Evolutionary conservation across 2,888 invertebrate genomes (phyloP), one percentile per base, ranked within the genome.

Genomic region (Vanessa cardui): DNA sequence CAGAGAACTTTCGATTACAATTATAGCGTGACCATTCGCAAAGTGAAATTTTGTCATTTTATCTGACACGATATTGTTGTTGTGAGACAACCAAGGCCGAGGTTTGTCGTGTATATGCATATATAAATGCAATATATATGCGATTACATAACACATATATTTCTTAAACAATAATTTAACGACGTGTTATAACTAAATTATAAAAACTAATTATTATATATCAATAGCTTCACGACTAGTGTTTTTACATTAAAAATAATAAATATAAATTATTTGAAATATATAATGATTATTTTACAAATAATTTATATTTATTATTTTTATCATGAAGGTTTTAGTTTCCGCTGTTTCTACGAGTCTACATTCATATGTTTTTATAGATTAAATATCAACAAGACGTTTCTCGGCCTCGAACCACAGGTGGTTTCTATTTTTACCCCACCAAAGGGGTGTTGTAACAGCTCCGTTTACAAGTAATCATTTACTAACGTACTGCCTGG

Each of bases 391-490:
- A 16, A 61, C 45, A 33, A 31, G 52, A 54, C n/a, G 31, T 16
- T 26, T 54, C 26, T 31, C 31, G 52, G 49, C 58, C 58, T 54
- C 62, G 67, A 54, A 64, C 64, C 64, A 62, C 71, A 69, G 68
- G 69, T 71, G 71, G 56, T 21, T 64, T 46, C 68, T 70, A 66
- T 69, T 67, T 71, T 64, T 62, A 69, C 15, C 33, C 54, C 3
- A 26, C 26, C 52, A 65, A 61, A 56, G 52, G 60, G 46, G 31
- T 20, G 15, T 12, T 46, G 39, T 49, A 49, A 20, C 20, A 18
- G 4, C 49, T 9, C 9, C 5, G 49, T 49, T 49, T 49, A 49
- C 20, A 8, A 18, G 49, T 49, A 20, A n/a, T 46, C 16, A 46
- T n/a, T n/a, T 16, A 46, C 15, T 12, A 46, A 16, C 15, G n/a